Conservation (phyloP, 2,888 invertebrate genomes). For the Teinopalpus imperialis region DNA sequence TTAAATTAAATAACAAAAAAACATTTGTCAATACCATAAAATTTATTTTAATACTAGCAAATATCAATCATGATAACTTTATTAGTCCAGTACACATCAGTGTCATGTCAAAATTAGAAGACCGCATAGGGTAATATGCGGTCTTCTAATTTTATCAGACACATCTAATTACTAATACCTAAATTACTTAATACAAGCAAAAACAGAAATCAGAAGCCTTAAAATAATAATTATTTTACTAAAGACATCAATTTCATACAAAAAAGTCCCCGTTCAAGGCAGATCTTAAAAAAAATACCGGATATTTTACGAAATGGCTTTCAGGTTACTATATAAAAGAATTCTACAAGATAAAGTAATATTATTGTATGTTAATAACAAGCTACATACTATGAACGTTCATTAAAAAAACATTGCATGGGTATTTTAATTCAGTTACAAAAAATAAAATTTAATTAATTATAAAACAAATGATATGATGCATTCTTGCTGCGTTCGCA, state of each 20-base stretch:
- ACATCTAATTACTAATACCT: too few species aligned
- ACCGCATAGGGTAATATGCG: too few species aligned
- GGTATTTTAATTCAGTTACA: conserved; percentile 61
- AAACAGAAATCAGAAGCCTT: background rate
- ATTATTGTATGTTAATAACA: conserved; percentile 38
- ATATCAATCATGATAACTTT: conserved; percentile 25
- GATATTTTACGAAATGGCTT: conserved; percentile 49
- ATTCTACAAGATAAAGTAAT: conserved; percentile 38
- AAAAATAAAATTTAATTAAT: conserved; percentile 72
- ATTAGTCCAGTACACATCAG: background rate
- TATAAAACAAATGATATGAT: conserved; percentile 81
- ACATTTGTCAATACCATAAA: conserved; percentile 24
- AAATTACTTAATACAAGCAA: background rate
- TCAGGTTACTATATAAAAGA: conserved; percentile 32
- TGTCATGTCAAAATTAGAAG: too few species aligned
- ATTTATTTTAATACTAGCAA: conserved; percentile 26
- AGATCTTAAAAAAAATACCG: conserved; percentile 44
- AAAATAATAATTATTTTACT: conserved; percentile 12
- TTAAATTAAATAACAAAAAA: conserved; percentile 25
- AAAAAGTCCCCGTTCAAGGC: conserved; percentile 71
- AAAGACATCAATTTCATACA: conserved; percentile 69
- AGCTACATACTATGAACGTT: conserved; percentile 50
- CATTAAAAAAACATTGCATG: conserved; percentile 58
- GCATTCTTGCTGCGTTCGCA: conserved; percentile 77
- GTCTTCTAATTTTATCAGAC: too few species aligned